Evolutionary conservation across 2,888 invertebrate species (phyloP), one percentile per base, ranked within the genome.

Genomic region (Volucella bombylans): DNA sequence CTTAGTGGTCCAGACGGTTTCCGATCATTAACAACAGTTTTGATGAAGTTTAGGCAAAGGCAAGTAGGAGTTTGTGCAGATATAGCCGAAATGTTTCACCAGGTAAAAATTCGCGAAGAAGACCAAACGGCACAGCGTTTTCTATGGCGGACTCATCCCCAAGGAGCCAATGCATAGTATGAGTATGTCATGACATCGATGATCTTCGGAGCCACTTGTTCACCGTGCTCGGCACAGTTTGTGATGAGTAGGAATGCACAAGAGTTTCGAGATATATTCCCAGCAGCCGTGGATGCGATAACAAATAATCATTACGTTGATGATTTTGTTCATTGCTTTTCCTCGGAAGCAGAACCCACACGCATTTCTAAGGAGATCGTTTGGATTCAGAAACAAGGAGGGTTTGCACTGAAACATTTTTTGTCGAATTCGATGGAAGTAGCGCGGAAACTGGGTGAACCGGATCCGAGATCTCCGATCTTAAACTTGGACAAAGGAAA

Each of bases 141-240:
- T n/a, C n/a, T n/a, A n/a, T n/a, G n/a, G n/a, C n/a, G n/a, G n/a
- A n/a, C n/a, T n/a, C n/a, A n/a, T n/a, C n/a, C n/a, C n/a, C n/a
- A n/a, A n/a, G n/a, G n/a, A n/a, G n/a, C n/a, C n/a, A n/a, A n/a
- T n/a, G n/a, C n/a, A n/a, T n/a, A n/a, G n/a, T n/a, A n/a, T n/a
- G n/a, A n/a, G n/a, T n/a, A n/a, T n/a, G n/a, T n/a, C n/a, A n/a
- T n/a, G n/a, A n/a, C n/a, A n/a, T n/a, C n/a, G n/a, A n/a, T n/a
- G n/a, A n/a, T n/a, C n/a, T n/a, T n/a, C n/a, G n/a, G n/a, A 10
- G 45, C 55, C 43, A n/a, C 82, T 59, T 87, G 87, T 71, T 86
- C 83, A 4, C 86, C 80, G 23, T 41, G 79, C 15, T 76, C 57
- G 45, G 86, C 82, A 38, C 87, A 87, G 50, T 86, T 59, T 64